Evolutionary conservation across 37 sponge, comb jelly and placozoan species (phyloP), one percentile per base, ranked within the genome.

Genomic region (Cladorhizidae sp.): DNA sequence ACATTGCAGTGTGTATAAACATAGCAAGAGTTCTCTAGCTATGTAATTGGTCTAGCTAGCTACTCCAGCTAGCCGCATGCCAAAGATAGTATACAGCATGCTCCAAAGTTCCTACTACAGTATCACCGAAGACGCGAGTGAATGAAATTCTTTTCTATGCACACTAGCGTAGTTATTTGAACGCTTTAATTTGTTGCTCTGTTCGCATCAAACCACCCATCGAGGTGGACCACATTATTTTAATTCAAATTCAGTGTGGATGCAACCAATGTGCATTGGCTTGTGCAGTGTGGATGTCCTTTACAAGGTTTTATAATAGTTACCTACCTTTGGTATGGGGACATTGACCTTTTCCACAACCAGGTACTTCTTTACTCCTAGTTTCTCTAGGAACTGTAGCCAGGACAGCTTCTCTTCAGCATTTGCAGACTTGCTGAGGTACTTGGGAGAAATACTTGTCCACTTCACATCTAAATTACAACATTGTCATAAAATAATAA

Each of bases 351-450:
- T 64, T 14, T 79, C 39, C 22, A 86, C 87, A 57, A 80, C 80
- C 12, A 86, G 52, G 45, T 45, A 52, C 37, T 51, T 38, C 36
- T 74, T 45, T 0, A 86, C 80, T 75, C 87, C 87, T 45, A 86
- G 64, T 54, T 74, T 80, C 15, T 23, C 37, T 21, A 86, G 54
- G 40, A 86, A 86, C 0, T 2, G 7, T 38, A 43, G 57, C 87
- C 87, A 86, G 6, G 73, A 49, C 29, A 49, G 20, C 0, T 56
- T 2, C 20, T 22, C 74, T 1, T 74, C 51, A 35, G 12, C 25
- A n/a, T 40, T 40, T n/a, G n/a, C 5, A 0, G 40, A 56, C 2
- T 31, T 50, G 5, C 72, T 61, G 22, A 86, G 22, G 54, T 86
- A 86, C 9, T n/a, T 33, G 0, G 75, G 80, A 21, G 28, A 37